Evolutionary conservation across 2,113 vertebrate species (phyloP), one percentile per base, ranked within the genome.

Genomic region (Psittacara wagleri): DNA sequence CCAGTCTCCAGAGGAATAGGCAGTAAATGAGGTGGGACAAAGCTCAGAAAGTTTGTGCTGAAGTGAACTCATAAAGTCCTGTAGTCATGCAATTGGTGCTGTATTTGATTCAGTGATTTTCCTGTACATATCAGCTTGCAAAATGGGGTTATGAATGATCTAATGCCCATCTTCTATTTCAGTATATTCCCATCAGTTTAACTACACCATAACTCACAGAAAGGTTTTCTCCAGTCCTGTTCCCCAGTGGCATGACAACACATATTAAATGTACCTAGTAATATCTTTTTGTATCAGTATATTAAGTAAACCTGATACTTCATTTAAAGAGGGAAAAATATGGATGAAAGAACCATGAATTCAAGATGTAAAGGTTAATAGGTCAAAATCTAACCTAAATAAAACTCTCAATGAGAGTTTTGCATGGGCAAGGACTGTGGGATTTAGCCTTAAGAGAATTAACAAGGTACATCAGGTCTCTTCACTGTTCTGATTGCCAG

Each of bases 371-470:
- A 67, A 83, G 88, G 86, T 96, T 93, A 95, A 91, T 80, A 93
- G 88, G 94, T 96, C 86, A 95, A 86, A 92, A 70, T 91, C 52
- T 94, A 92, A 95, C 74, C 78, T 90, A 92, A 88, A 89, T 92
- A 94, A 95, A 92, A 85, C 44, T 89, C 86, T 92, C 75, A 80
- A 31, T 96, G 88, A 85, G 83, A 83, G 51, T 94, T 90, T 92
- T 94, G 37, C 62, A 66, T 91, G 57, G 33, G 69, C 83, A 91
- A 87, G 73, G 88, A 63, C 74, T 88, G 59, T 51, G 64, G 95
- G 92, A 95, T 92, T 96, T 96, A 94, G 46, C 79, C 86, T 82
- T 90, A 93, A 94, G 95, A 90, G 95, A 96, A 95, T 97, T 97
- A 97, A 82, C 64, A 73, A 95, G 90, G 85, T 92, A 90, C 52